phyloP scores from a whole-genome alignment of 2,797 vertebrate species.

The Carapus acus region DNA sequence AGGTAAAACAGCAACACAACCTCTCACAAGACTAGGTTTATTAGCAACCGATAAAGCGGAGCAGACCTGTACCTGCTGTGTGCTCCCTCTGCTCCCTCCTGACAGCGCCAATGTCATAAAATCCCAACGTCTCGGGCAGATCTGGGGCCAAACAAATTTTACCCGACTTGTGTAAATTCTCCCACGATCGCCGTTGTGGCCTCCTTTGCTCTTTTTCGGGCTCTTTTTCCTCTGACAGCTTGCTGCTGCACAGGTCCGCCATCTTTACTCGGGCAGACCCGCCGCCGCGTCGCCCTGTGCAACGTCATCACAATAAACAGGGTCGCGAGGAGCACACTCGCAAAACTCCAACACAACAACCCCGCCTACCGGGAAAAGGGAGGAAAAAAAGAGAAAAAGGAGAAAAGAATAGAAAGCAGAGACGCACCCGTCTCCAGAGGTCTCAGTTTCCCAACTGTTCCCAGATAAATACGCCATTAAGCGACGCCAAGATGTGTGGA shows the following conservation, averaged over 20 bases:
- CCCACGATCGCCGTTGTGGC: constrained; percentile 49
- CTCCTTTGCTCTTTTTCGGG: constrained; percentile 51
- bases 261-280: constrained; percentile 63
- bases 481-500: no score
- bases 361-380: no score
- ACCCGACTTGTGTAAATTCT: constrained; percentile 35
- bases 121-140: constrained; percentile 83
- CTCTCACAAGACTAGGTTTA: not conserved
- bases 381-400: no score
- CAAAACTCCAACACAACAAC: no score
- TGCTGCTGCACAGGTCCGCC: constrained; percentile 63
- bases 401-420: no score
- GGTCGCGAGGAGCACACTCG: constrained; percentile 7
- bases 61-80: constrained; percentile 76
- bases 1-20: not conserved
- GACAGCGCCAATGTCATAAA: constrained; percentile 80
- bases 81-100: constrained; percentile 68
- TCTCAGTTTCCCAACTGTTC: no score
- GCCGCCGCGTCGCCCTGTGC: constrained; percentile 28
- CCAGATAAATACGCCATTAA: no score
- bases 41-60: constrained; percentile 8
- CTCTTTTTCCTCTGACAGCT: constrained; percentile 67
- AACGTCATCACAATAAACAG: constrained; percentile 51
- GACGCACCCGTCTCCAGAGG: no score
- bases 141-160: constrained; percentile 47